Evolutionary conservation across 2,888 invertebrate species (phyloP), one percentile per base, ranked within the genome.

Genomic region (Lasioglossum malachurum): DNA sequence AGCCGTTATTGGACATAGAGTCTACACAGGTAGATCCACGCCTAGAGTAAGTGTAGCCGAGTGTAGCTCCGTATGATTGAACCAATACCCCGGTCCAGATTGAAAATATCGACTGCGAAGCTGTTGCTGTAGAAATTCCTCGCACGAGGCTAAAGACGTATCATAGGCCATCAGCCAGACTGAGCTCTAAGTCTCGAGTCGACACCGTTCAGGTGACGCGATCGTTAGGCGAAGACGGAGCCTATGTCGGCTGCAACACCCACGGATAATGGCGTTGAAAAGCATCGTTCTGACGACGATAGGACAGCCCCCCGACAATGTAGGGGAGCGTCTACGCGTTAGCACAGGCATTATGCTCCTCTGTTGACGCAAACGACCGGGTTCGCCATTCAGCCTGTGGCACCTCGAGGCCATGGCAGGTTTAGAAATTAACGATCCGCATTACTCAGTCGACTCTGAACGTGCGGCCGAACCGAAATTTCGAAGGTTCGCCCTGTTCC

Each of bases 261-360:
- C 75, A 53, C 35, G 35, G 84, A 79, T 84, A 86, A 84, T 84
- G 75, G 86, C 75, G 80, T 74, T 71, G 80, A 80, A 83, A 86
- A 84, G 84, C 76, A 49, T 69, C 69, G 69, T 64, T 60, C 57
- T 64, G 16, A 57, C 27, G 27, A 31, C 44, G 83, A 53, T 78
- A 75, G n/a, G 46, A 69, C 75, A 75, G 19, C 19, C n/a, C n/a
- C 8, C 75, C 78, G 73, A 78, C 74, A 41, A 23, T 57, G 57
- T 71, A 16, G 57, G 57, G 14, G 46, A 27, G 38, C 57, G 53
- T 35, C 73, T 69, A 72, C 49, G 72, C 46, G 73, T 16, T 19
- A 79, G 67, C 23, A 10, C n/a, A 31, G 60, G 35, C 23, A 72
- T 64, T 77, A 46, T 79, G 46, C 60, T 27, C 69, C 60, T 38